phyloP scores from a whole-genome alignment of 1,140 invertebrate species.

The Diploscapter pachys region DNA sequence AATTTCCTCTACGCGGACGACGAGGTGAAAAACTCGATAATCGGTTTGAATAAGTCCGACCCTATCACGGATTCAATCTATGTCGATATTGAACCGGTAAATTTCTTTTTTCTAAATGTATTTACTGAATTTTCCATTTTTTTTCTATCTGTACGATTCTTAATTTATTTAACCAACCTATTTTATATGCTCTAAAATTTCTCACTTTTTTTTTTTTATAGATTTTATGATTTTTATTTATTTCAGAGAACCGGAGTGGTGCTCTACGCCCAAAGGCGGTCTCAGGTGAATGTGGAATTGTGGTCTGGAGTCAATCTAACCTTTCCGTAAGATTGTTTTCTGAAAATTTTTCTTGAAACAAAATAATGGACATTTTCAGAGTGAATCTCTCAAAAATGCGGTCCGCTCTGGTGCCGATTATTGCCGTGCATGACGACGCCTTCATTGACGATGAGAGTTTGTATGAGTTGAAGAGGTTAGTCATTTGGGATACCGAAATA shows the following conservation, averaged over 20 bases:
- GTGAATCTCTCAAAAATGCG: slow-evolving; percentile 25
- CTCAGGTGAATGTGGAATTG: slow-evolving; percentile 41
- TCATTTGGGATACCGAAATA: too few relatives aligned
- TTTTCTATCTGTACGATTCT: not conserved
- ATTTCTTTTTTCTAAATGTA: not conserved
- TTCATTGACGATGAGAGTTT: slow-evolving; percentile 22
- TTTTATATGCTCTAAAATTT: not conserved
- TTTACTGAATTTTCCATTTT: slow-evolving; percentile 1
- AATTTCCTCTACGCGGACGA: slow-evolving; percentile 46
- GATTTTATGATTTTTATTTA: not conserved
- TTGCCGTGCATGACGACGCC: slow-evolving; percentile 20
- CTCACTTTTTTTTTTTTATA: slow-evolving; percentile 4
- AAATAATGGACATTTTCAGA: slow-evolving; percentile 2
- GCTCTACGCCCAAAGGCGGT: slow-evolving; percentile 26
- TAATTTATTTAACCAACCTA: not conserved
- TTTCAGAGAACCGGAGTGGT: slow-evolving; percentile 35
- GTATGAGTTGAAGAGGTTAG: not conserved
- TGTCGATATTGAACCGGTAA: slow-evolving; percentile 49
- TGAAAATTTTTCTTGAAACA: not conserved
- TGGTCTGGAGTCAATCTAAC: slow-evolving; percentile 30
- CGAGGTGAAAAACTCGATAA: slow-evolving; percentile 29
- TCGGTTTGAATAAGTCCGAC: slow-evolving; percentile 41
- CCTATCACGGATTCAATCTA: slow-evolving; percentile 43
- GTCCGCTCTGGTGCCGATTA: slow-evolving; percentile 24
- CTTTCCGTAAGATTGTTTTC: slow-evolving; percentile 19